Evolutionary conservation across 2,113 vertebrate genomes (phyloP).

Genomic region (Varanus salvator): DNA sequence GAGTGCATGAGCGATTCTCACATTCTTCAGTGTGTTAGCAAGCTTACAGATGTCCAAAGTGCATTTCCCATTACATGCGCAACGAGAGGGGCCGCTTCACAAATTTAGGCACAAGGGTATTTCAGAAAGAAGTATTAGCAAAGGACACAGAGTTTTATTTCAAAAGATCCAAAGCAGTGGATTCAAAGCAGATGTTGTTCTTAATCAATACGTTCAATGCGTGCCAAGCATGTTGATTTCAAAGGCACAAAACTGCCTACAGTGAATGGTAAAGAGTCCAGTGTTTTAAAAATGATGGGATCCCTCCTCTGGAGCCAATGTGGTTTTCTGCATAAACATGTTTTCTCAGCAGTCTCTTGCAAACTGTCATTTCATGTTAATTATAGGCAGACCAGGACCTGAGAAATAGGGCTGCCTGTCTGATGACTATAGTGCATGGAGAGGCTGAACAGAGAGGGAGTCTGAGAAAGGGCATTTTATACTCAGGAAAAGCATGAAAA

Average conservation of each 20-base stretch:
- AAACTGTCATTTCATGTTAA: slow-evolving; percentile 60
- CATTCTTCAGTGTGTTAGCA: not conserved
- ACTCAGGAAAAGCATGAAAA: not conserved
- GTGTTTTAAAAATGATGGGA: slow-evolving; percentile 10
- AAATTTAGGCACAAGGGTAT: not conserved
- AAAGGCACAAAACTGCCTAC: not conserved
- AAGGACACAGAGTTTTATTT: not conserved
- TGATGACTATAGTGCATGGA: slow-evolving; percentile 5
- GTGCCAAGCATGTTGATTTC: not conserved
- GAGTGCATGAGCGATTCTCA: not conserved
- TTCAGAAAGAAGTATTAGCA: not conserved
- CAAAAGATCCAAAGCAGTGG: slow-evolving; percentile 10
- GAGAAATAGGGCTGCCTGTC: slow-evolving; percentile 42
- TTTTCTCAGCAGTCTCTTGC: slow-evolving; percentile 40
- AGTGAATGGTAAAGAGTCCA: slow-evolving; percentile 18
- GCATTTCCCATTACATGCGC: not conserved
- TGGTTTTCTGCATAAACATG: slow-evolving; percentile 39
- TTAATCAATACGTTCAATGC: not conserved
- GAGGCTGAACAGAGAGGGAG: slow-evolving; percentile 18
- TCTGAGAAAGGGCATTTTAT: not conserved
- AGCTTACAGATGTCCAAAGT: not conserved
- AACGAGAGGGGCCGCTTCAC: not conserved
- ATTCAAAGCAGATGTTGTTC: slow-evolving; percentile 13
- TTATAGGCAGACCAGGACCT: slow-evolving; percentile 20
- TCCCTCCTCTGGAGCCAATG: slow-evolving; percentile 28